Percentiles rank a stretch among this genome's conserved stretches.
Evolutionary conservation across 2,888 invertebrate genomes (phyloP).

Genomic region (Andrena flavipes): DNA sequence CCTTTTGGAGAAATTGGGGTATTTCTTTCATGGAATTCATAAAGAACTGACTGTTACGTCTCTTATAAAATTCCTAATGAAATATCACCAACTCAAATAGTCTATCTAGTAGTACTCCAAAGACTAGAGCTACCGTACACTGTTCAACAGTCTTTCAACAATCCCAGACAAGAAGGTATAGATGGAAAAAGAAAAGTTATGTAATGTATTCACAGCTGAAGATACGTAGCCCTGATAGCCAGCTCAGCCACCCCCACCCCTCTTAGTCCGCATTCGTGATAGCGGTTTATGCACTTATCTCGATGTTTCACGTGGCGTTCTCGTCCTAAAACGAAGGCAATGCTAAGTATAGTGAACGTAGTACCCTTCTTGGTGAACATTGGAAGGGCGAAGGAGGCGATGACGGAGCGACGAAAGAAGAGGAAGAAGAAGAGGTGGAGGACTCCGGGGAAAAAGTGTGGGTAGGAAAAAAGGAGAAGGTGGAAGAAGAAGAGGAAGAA

Average conservation of each 20-base stretch:
- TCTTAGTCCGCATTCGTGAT: conserved; percentile 38
- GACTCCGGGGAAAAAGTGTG: conserved; percentile 16
- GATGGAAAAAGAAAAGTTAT: background rate
- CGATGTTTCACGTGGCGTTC: conserved; percentile 44
- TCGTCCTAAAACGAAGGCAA: conserved; percentile 54
- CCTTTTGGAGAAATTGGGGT: background rate
- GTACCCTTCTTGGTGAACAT: conserved; percentile 38
- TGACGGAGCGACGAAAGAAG: conserved; percentile 49
- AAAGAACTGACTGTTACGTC: background rate
- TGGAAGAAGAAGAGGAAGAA: conserved; percentile 49
- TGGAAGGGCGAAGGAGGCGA: conserved; percentile 48
- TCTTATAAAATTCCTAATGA: background rate
- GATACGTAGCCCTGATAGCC: conserved; percentile 22
- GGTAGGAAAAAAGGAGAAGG: conserved; percentile 38
- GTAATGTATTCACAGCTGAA: conserved; percentile 9
- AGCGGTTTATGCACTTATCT: conserved; percentile 41
- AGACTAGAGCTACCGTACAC: background rate
- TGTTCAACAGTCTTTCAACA: background rate
- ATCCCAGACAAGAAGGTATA: background rate
- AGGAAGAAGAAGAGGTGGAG: conserved; percentile 17
- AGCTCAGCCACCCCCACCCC: background rate
- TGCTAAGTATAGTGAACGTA: conserved; percentile 55
- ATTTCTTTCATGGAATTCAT: background rate
- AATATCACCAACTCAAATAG: background rate
- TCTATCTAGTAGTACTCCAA: background rate